Evolutionary conservation across 2,113 vertebrate species (phyloP).

Genomic region (Macrotus californicus): DNA sequence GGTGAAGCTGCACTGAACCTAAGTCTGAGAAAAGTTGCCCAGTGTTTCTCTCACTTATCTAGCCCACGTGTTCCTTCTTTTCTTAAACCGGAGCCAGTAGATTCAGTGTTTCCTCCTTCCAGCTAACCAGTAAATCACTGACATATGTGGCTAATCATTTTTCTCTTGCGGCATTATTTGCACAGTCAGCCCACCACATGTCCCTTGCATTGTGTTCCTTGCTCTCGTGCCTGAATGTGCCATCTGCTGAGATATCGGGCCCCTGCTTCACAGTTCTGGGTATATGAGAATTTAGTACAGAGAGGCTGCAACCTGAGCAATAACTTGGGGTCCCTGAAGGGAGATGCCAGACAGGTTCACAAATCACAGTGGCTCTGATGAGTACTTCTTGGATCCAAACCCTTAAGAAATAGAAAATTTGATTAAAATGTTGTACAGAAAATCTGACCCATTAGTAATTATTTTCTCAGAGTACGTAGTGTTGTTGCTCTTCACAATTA

Average conservation of each 20-base stretch:
- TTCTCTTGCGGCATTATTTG: not conserved
- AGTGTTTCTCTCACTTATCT: not conserved
- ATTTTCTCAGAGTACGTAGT: not conserved
- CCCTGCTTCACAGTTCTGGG: not conserved
- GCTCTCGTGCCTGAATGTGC: not conserved
- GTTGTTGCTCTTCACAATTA: not conserved
- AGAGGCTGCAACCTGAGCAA: not conserved
- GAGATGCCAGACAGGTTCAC: not conserved
- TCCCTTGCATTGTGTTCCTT: not conserved
- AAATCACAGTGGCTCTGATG: not conserved
- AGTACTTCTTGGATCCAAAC: not conserved
- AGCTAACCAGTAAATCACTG: constrained; percentile 36
- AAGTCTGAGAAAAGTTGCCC: not conserved
- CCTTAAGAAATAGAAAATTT: not conserved
- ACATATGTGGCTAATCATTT: constrained; percentile 44
- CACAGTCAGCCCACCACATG: constrained; percentile 2
- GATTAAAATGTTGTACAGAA: not conserved
- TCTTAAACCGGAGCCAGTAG: not conserved
- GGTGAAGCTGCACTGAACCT: not conserved
- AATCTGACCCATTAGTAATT: not conserved
- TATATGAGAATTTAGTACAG: not conserved
- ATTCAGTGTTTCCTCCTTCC: not conserved
- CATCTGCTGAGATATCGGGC: not conserved
- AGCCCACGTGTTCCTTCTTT: not conserved
- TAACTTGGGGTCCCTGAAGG: not conserved